phyloP scores from a whole-genome alignment of 2,888 invertebrate genomes.

The Salticus scenicus region DNA sequence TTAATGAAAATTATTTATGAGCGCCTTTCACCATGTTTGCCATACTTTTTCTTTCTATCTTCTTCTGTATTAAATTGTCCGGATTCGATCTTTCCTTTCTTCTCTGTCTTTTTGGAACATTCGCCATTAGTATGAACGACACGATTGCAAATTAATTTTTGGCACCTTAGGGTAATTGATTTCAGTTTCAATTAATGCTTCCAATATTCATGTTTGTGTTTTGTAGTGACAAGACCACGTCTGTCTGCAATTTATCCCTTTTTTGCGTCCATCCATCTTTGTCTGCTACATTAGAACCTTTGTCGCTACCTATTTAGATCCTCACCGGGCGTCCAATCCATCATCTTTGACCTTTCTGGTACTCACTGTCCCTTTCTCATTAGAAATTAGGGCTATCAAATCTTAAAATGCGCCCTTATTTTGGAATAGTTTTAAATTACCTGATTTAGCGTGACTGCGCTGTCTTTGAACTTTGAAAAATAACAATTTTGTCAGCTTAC shows the following conservation, averaged over 20 bases:
- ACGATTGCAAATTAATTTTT: not conserved
- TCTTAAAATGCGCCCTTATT: too few relatives aligned
- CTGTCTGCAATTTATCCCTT: not conserved
- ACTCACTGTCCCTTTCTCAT: not conserved
- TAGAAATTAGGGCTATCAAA: too few relatives aligned
- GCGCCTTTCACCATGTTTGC: too few relatives aligned
- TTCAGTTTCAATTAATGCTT: not conserved
- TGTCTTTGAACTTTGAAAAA: too few relatives aligned
- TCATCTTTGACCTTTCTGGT: not conserved
- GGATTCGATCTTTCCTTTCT: too few relatives aligned
- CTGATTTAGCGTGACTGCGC: too few relatives aligned
- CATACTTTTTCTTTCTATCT: too few relatives aligned
- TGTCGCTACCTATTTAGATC: not conserved
- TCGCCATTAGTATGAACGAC: not conserved
- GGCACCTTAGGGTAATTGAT: not conserved
- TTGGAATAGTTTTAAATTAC: too few relatives aligned
- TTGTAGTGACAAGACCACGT: not conserved
- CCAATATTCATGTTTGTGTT: not conserved
- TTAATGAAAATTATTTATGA: too few relatives aligned
- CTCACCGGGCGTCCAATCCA: not conserved
- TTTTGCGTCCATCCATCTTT: not conserved
- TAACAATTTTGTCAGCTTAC: too few relatives aligned
- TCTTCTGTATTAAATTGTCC: too few relatives aligned
- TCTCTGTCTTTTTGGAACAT: too few relatives aligned
- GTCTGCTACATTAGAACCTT: not conserved